phyloP scores from a whole-genome alignment of 2,888 invertebrate genomes.

The Ariolimax columbianus region DNA sequence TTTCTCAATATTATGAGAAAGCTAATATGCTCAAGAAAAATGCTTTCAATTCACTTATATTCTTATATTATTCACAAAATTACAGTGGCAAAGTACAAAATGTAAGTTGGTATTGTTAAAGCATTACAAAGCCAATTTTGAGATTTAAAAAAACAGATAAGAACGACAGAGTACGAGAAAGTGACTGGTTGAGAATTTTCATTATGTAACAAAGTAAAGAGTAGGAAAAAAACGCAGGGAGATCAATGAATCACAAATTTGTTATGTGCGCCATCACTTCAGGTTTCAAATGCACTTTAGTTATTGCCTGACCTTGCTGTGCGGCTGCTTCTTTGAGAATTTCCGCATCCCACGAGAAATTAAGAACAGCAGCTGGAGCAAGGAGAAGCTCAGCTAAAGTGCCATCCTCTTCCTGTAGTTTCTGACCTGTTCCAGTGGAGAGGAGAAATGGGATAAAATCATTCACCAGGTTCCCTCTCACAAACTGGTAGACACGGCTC shows the following conservation, averaged over 20 bases:
- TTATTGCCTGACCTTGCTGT: conserved; percentile 63
- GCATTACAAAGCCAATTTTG: not conserved
- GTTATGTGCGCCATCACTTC: conserved; percentile 81
- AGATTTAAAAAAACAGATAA: not conserved
- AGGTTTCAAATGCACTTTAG: conserved; percentile 84
- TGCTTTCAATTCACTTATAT: not conserved
- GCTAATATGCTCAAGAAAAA: not conserved
- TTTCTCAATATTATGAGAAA: not conserved
- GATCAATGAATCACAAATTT: conserved; percentile 36
- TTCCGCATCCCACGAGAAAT: conserved; percentile 84
- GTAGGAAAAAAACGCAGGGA: not conserved
- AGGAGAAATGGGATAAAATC: conserved; percentile 85
- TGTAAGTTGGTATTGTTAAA: not conserved
- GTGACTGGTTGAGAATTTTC: not conserved
- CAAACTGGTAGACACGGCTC: conserved; percentile 86
- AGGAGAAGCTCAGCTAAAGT: conserved; percentile 88
- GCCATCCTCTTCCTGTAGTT: conserved; percentile 83
- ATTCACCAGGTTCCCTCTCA: conserved; percentile 86
- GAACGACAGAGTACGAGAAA: not conserved
- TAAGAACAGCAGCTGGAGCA: conserved; percentile 89
- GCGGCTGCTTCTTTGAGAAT: conserved; percentile 70
- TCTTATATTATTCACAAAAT: not conserved
- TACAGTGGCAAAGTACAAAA: not conserved
- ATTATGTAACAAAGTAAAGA: not conserved
- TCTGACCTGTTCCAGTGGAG: conserved; percentile 85